Conservation (phyloP, 2,888 invertebrate species). For the Oscheius myriophilus region DNA sequence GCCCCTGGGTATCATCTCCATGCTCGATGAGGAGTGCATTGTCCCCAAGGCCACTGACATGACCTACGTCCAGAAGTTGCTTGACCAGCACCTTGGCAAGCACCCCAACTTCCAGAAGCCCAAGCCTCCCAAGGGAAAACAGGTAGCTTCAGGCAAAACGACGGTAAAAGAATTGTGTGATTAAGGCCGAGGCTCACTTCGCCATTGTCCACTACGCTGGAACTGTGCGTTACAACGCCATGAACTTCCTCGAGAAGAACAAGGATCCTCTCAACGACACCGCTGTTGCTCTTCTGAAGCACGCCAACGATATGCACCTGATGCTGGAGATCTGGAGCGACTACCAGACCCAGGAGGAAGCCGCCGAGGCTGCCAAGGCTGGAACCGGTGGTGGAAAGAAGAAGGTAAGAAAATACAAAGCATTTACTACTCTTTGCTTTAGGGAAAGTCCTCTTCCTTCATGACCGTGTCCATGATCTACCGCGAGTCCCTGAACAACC, state of each 20-base stretch:
- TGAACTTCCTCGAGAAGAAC: constrained; percentile 80
- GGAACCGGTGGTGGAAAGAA: constrained; percentile 67
- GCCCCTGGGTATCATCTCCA: constrained; percentile 99
- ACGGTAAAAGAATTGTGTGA: too few species aligned
- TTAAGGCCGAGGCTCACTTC: constrained; percentile 93
- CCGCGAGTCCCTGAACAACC: constrained; percentile 89
- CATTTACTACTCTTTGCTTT: too few species aligned
- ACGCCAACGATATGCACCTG: constrained; percentile 79
- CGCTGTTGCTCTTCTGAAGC: constrained; percentile 92
- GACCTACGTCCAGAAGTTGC: constrained; percentile 98
- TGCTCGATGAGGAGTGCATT: constrained; percentile 99
- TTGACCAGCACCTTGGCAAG: constrained; percentile 94
- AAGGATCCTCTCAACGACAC: constrained; percentile 94
- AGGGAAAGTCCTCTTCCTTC: constrained; percentile 77
- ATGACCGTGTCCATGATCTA: constrained; percentile 98
- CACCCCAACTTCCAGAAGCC: constrained; percentile 96
- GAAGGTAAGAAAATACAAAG: constrained; percentile 64
- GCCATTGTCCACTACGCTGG: constrained; percentile 99
- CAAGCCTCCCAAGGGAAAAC: constrained; percentile 76
- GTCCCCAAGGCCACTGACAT: constrained; percentile 99
- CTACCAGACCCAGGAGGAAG: constrained; percentile 70
- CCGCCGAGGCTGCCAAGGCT: constrained; percentile 67
- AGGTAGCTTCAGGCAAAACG: constrained; percentile 73
- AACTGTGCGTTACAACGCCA: constrained; percentile 96
- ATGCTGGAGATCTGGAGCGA: constrained; percentile 77